Evolutionary conservation across 2,888 invertebrate species (phyloP).

Genomic region (Ophion ellenae): DNA sequence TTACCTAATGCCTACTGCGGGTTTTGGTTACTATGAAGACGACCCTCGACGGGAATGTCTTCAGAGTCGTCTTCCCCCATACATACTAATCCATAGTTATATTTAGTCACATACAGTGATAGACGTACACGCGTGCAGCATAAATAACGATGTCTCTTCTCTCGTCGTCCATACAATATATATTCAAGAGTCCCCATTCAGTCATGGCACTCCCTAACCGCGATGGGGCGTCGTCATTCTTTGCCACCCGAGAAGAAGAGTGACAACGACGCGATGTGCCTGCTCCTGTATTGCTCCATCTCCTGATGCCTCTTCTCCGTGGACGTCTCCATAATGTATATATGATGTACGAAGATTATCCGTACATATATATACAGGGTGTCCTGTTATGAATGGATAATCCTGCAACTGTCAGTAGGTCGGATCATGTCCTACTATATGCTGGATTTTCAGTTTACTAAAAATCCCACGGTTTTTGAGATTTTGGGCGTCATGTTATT

Average conservation of each 20-base stretch:
- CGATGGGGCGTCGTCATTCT: slow-evolving; percentile 65
- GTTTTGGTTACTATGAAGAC: too few species aligned
- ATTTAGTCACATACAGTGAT: slow-evolving; percentile 1
- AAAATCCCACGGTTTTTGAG: too few species aligned
- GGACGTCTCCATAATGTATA: slow-evolving; percentile 32
- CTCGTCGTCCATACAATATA: slow-evolving; percentile 57
- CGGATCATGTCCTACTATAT: too few species aligned
- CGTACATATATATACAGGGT: background rate
- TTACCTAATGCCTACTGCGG: too few species aligned
- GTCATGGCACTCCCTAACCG: slow-evolving; percentile 69
- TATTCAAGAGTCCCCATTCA: slow-evolving; percentile 69
- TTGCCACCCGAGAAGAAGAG: slow-evolving; percentile 43
- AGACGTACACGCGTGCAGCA: slow-evolving; percentile 64
- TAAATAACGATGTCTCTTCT: slow-evolving; percentile 79
- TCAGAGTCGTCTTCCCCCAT: too few species aligned
- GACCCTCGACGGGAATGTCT: too few species aligned
- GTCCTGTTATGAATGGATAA: too few species aligned
- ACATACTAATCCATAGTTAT: background rate
- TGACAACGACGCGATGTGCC: slow-evolving; percentile 55
- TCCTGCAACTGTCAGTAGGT: too few species aligned
- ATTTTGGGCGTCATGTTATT: too few species aligned
- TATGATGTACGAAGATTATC: slow-evolving; percentile 19
- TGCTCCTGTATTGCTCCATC: slow-evolving; percentile 28
- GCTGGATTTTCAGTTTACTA: too few species aligned
- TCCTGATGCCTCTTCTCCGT: slow-evolving; percentile 23